Evolutionary conservation across 92 coral and sea anemone genomes (phyloP).

Genomic region (Desmophyllum pertusum): DNA sequence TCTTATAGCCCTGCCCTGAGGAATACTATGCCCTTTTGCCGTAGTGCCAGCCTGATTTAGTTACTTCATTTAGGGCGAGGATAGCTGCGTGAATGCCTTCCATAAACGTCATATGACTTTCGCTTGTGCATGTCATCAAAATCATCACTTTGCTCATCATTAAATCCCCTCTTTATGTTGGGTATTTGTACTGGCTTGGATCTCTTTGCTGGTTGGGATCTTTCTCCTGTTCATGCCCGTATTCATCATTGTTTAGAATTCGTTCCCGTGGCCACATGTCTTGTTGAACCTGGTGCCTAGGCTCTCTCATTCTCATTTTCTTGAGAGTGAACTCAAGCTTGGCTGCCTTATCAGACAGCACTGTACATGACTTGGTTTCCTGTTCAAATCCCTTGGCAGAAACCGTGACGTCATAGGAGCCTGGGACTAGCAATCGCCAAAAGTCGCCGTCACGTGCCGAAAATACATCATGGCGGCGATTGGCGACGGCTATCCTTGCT

Average conservation of each 20-base stretch:
- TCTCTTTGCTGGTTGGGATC: not conserved
- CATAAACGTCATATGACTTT: conserved; percentile 14
- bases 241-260: conserved; percentile 9
- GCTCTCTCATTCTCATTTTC: conserved; percentile 72
- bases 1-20: too few relatives aligned
- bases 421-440: conserved; percentile 98
- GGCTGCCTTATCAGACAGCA: conserved; percentile 69
- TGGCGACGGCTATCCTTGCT: conserved; percentile 85
- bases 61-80: conserved; percentile 38
- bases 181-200: not conserved
- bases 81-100: conserved; percentile 14
- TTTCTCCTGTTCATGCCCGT: not conserved
- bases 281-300: conserved; percentile 74
- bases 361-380: conserved; percentile 82
- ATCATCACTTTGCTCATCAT: conserved; percentile 10
- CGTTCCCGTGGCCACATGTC: conserved; percentile 78
- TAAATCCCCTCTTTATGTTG: not conserved
- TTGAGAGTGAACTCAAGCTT: conserved; percentile 76
- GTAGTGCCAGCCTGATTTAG: too few relatives aligned
- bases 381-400: conserved; percentile 92
- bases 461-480: conserved; percentile 96
- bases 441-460: conserved; percentile 92
- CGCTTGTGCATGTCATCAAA: conserved; percentile 11
- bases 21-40: too few relatives aligned
- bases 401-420: conserved; percentile 95